Evolutionary conservation across 2,797 vertebrate species (phyloP).

Genomic region (Sebastes glaucus): DNA sequence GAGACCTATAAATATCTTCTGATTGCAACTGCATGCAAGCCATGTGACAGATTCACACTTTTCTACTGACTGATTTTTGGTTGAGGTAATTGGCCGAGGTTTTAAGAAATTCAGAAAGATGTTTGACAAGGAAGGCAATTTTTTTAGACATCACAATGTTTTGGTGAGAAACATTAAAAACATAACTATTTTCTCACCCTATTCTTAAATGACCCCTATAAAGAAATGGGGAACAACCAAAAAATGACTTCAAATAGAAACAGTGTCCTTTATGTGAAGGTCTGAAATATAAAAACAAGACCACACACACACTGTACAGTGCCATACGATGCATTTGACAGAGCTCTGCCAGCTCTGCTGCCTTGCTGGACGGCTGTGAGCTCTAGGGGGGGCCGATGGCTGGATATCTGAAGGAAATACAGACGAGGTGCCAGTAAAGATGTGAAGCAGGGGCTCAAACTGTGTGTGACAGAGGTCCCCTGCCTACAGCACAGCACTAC

Average conservation of each 20-base stretch:
- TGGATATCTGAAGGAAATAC: conserved; percentile 75
- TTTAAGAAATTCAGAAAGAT: not conserved
- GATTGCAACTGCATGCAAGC: not conserved
- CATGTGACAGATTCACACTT: not conserved
- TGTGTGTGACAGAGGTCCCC: conserved; percentile 64
- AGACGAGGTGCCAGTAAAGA: conserved; percentile 68
- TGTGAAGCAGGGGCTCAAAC: conserved; percentile 57
- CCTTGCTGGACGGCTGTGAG: conserved; percentile 48
- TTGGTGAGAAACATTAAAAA: not conserved
- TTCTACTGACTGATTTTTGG: not conserved
- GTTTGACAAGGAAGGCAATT: not conserved
- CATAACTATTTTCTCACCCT: not conserved
- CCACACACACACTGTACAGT: not conserved
- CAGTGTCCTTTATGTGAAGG: not conserved
- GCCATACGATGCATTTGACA: conserved; percentile 28
- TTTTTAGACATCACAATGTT: not conserved
- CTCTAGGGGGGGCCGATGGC: conserved; percentile 54
- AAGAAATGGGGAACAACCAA: not conserved
- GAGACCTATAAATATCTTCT: too few relatives aligned
- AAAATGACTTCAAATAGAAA: not conserved
- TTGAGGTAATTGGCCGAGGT: not conserved
- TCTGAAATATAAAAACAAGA: not conserved
- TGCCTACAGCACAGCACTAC: conserved; percentile 54
- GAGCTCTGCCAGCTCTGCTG: conserved; percentile 53
- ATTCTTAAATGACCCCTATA: not conserved